Base-by-base conservation (phyloP, 1,140 invertebrate genomes). In the Leucophenga varia region DNA sequence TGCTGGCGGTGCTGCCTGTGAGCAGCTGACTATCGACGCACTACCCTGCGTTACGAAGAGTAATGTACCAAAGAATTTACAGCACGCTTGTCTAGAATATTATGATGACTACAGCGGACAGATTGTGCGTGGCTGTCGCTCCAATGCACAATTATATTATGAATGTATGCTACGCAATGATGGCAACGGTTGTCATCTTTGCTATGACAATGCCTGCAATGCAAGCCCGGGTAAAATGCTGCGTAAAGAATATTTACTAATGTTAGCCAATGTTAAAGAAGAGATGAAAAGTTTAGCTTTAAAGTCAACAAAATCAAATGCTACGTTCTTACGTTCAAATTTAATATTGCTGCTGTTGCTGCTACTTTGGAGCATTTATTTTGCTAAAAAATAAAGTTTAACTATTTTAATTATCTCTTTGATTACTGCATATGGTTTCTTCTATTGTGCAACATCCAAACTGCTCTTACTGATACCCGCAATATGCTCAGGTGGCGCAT, bases 401-500 rank as follows among this genome's bases (percentile, higher is more conserved):
- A n/a, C n/a, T n/a, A n/a, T n/a, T n/a, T n/a, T n/a, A n/a, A n/a
- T n/a, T n/a, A n/a, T n/a, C n/a, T n/a, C n/a, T n/a, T n/a, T n/a
- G n/a, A n/a, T n/a, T n/a, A n/a, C n/a, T n/a, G n/a, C n/a, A n/a
- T n/a, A n/a, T n/a, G n/a, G n/a, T n/a, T n/a, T n/a, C n/a, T 25
- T 25, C 22, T 25, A 25, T 25, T 5, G 22, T 6, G 22, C 36
- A 20, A 31, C 35, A 39, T 47, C 36, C 34, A 52, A 25, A 20
- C 28, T 52, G 13, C 48, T 39, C 32, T 59, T 49, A 30, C 14
- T 18, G 12, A 20, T 17, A 7, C 38, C 42, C 6, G 31, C 34
- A 3, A 6, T 28, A 18, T 64, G 20, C 17, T 37, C 28, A 14
- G 61, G 55, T 13, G 72, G 61, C 47, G 67, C 57, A 57, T 83